Base-by-base conservation (phyloP, 2,888 invertebrate species). In the Griposia aprilina region DNA sequence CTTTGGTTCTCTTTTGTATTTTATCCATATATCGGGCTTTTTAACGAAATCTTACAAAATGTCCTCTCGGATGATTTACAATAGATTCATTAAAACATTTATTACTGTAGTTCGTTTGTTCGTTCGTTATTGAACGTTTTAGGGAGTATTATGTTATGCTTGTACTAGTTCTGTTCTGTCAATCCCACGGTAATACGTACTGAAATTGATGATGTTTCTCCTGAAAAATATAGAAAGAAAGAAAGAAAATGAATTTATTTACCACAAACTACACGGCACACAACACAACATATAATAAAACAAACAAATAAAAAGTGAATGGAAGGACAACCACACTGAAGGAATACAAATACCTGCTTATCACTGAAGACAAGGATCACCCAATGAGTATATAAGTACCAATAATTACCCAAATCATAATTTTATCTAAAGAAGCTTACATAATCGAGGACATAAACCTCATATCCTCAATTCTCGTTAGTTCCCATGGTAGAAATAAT, bases 401-500 rank as follows among this genome's bases (percentile, higher is more conserved):
- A 63, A 48, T 36, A 50, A 66, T 72, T 41, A 36, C 30, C 1
- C 5, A 78, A 57, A 59, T n/a, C 10, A 57, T 57, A 70, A 65
- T 69, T 63, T 52, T 63, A 69, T 68, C 76, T 73, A 66, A 26
- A 81, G 70, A 74, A 85, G 72, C 81, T 77, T 71, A 67, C 48
- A 71, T 76, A 74, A 81, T 82, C 30, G 30, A 75, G 68, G 71
- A 80, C 20, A 71, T 74, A 57, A 76, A 69, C 57, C 66, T 48
- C 26, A 76, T 63, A 83, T 80, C 70, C 76, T 60, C 71, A 68
- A 77, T 78, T 72, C 23, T 68, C n/a, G 59, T 60, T 50, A 78
- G 82, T 88, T 88, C 88, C 89, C 88, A 88, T 88, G 81, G 70
- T 84, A 83, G 81, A 81, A 81, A 63, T 15, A 80, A 70, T 67